A percentile compares a stretch with the other conserved stretches of the same genome.
phyloP scores from a whole-genome alignment of 2,113 vertebrate genomes.

The Telmatochromis bifrenatus region DNA sequence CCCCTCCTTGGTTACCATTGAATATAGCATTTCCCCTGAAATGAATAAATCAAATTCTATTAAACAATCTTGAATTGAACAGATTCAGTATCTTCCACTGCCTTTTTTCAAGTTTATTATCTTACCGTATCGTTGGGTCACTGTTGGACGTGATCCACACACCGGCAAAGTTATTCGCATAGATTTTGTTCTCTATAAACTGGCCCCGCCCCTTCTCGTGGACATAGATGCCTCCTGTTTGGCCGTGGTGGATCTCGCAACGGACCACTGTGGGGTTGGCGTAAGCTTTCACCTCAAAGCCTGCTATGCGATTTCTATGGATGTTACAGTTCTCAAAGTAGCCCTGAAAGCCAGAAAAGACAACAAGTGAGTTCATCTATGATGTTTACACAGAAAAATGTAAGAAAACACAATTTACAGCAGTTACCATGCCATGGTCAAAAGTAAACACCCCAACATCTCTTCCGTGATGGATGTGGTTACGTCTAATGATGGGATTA shows the following conservation, averaged over 20 bases:
- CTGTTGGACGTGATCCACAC: constrained; percentile 99
- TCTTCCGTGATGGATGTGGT: constrained; percentile 97
- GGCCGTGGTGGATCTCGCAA: constrained; percentile 98
- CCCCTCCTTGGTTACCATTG: constrained; percentile 98
- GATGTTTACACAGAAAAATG: too few relatives aligned
- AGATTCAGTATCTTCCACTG: neutral
- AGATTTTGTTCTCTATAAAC: constrained; percentile 99
- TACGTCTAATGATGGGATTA: constrained; percentile 98
- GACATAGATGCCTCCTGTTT: constrained; percentile 98
- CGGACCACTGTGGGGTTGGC: constrained; percentile 97
- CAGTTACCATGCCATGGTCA: constrained; percentile 97
- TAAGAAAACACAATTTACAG: neutral
- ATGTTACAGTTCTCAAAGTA: constrained; percentile 80
- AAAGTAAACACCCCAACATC: constrained; percentile 99
- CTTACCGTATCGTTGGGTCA: constrained; percentile 97
- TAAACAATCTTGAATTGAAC: neutral
- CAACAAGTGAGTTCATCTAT: neutral
- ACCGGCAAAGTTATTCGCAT: constrained; percentile 98
- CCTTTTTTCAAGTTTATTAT: neutral
- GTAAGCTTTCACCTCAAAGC: constrained; percentile 98
- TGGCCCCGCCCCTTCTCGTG: constrained; percentile 98
- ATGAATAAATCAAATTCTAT: neutral
- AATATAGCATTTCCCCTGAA: constrained; percentile 97
- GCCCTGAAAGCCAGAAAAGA: constrained; percentile 39
- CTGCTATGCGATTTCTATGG: constrained; percentile 96